Base-by-base conservation (phyloP, 2,113 vertebrate species). In the Geococcyx californianus region DNA sequence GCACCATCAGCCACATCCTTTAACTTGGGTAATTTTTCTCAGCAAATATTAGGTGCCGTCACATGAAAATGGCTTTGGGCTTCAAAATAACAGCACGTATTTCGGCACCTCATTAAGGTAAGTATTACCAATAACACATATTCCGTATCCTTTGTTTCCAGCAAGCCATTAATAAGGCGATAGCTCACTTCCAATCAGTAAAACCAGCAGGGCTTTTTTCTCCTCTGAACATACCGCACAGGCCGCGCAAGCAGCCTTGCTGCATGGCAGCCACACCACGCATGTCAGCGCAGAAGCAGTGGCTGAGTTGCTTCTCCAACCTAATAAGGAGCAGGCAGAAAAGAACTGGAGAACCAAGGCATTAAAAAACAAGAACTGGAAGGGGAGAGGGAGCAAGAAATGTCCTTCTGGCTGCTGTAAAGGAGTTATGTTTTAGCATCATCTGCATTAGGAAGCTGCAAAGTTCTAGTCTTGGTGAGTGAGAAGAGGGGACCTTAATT, bases 351-450 rank as follows among this genome's bases (percentile, higher is more conserved):
- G 45, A 55, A 29, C 23, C 9, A 12, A 79, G 26, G 24, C 44
- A 23, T 20, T 44, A 58, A 36, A 83, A 69, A 36, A 9, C 6
- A 55, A 36, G 14, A 21, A 51, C 73, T 80, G 13, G 31, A 77
- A 77, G 51, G 56, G 31, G 24, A 54, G 11, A 87, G 10, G 7
- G 36, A 55, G 7, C 16, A 83, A 77, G n/a, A 79, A 90, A 63
- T 2, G 2, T 44, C 59, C 23, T 59, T 36, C 24, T 59, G 17
- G 36, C 17, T 78, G 66, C 47, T 17, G 1, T 6, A 24, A 84
- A 33, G 34, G 25, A 47, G 36, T 9, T 28, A 7, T 1, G 8
- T 36, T 56, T 34, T 19, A 73, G 21, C 3, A 3, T 0, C 0
- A 51, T 13, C 29, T 52, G 18, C 8, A 3, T 16, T 4, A 69